A percentile compares a stretch with the other conserved stretches of the same genome.
Evolutionary conservation across 2,113 vertebrate species (phyloP).

Genomic region (human): DNA sequence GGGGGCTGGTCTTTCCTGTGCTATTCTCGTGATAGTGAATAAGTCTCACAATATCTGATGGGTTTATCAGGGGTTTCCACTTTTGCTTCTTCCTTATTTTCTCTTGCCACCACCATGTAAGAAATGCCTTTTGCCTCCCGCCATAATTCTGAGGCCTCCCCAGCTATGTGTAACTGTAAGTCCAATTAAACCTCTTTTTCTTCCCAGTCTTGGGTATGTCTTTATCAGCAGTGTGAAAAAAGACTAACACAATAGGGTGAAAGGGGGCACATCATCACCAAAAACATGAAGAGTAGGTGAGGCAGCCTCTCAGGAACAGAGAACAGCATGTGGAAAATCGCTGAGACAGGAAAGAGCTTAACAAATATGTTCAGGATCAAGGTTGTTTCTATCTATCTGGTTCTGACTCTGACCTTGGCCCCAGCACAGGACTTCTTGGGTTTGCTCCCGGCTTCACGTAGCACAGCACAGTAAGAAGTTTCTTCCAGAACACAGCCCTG

Average conservation of each 20-base stretch:
- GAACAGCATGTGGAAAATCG: background rate
- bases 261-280: background rate
- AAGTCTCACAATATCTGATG: too few relatives aligned
- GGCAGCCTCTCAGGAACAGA: background rate
- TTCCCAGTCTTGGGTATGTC: too few relatives aligned
- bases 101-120: too few relatives aligned
- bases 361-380: background rate
- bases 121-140: too few relatives aligned
- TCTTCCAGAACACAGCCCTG: background rate
- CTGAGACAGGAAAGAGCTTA: background rate
- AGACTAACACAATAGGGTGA: background rate
- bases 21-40: too few relatives aligned
- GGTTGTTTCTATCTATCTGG: background rate
- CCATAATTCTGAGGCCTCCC: too few relatives aligned
- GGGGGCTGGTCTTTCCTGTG: too few relatives aligned
- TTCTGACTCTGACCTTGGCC: background rate
- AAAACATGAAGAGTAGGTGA: background rate
- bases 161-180: too few relatives aligned
- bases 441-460: accelerated
- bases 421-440: background rate
- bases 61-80: too few relatives aligned
- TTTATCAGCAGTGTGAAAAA: too few relatives aligned
- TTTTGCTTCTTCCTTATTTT: too few relatives aligned
- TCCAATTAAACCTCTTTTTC: too few relatives aligned
- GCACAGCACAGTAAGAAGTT: background rate